Base-by-base conservation (phyloP, 2,797 vertebrate genomes). In the Diglossa cyanea region DNA sequence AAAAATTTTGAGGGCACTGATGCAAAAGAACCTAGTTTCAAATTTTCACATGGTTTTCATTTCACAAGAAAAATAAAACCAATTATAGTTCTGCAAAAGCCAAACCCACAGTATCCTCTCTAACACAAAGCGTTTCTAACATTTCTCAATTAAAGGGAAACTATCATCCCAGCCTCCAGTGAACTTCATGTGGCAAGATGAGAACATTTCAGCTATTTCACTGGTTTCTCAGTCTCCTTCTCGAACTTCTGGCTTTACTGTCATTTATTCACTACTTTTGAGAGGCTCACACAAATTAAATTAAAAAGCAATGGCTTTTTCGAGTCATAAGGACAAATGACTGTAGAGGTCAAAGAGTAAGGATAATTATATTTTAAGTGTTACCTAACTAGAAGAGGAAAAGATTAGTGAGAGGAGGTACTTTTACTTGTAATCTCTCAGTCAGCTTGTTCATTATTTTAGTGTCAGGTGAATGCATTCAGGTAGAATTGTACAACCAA, bases 11-110 rank as follows among this genome's bases (percentile, higher is more conserved):
- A 89, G 61, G 86, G 20, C 51, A 84, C 30, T 55, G 24, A 68
- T 73, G 51, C 33, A 48, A 91, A 75, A 45, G 15, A 87, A 9
- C 24, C 28, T 37, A 47, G 67, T 13, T 85, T 88, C 40, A 57
- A 63, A 79, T 58, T 62, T 86, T 65, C 51, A 70, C 9, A 40
- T 78, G 66, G 39, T 44, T 90, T 86, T 90, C 13, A 82, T 95
- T 90, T 84, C 21, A 61, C 57, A 71, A 50, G 83, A 74, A 62
- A 73, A 60, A 30, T 7, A 60, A 78, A 81, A 42, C 5, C 0
- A 11, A 61, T 74, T 73, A 67, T 2, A 0, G 48, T 39, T 84
- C 35, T 87, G 50, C 61, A 74, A 72, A 95, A 87, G 21, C 54
- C 53, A 44, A 95, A 92, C 5, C 39, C 67, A 68, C 68, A 89